phyloP scores from a whole-genome alignment of 2,797 vertebrate genomes.

The Coreius guichenoti region DNA sequence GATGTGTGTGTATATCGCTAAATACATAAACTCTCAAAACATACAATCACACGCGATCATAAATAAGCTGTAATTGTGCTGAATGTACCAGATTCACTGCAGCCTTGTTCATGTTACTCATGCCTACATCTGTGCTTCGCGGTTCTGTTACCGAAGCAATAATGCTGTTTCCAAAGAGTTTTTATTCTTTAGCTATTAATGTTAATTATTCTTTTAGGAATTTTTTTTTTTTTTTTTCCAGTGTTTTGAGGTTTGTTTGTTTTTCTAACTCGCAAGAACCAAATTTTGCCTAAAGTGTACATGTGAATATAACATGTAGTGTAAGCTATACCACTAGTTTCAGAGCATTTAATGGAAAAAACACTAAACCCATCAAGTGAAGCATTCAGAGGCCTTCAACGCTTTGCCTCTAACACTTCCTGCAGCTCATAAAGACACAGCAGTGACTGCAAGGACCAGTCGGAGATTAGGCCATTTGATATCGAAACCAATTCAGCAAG shows the following conservation, averaged over 20 bases:
- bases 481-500: constrained; percentile 6
- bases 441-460: neutral
- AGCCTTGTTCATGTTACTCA: constrained; percentile 39
- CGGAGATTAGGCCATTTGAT: constrained; percentile 14
- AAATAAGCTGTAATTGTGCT: constrained; percentile 40
- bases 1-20: neutral
- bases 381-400: constrained; percentile 45
- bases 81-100: constrained; percentile 48
- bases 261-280: constrained; percentile 43
- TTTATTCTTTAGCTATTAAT: constrained; percentile 37
- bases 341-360: constrained; percentile 37
- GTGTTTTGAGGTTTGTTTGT: constrained; percentile 9
- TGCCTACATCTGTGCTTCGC: constrained; percentile 43
- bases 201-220: constrained; percentile 40
- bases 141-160: constrained; percentile 60
- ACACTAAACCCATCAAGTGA: constrained; percentile 28
- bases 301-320: constrained; percentile 36
- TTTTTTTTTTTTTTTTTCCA: constrained; percentile 2
- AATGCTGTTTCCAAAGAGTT: constrained; percentile 68
- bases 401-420: constrained; percentile 33
- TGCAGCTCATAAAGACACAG: constrained; percentile 31
- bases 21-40: neutral
- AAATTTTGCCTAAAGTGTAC: constrained; percentile 55
- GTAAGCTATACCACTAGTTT: constrained; percentile 39
- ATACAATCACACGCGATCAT: neutral